Evolutionary conservation across 2,888 invertebrate species (phyloP), one percentile per base, ranked within the genome.

Genomic region (Aricia artaxerxes): DNA sequence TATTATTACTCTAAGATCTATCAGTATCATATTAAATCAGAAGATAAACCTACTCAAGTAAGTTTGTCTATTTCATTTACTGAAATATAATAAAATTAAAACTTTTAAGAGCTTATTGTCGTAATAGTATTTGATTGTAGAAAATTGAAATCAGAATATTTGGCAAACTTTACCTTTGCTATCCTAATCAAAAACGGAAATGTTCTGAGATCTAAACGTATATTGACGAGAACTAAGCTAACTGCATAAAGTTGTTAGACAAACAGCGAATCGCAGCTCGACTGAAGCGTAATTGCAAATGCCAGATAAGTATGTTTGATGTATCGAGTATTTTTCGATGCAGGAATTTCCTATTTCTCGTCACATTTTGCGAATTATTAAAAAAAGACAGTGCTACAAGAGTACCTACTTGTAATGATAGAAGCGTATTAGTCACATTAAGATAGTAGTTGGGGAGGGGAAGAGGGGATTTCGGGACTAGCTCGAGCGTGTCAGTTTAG

Each of bases 251-350:
- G 73, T 44, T 44, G 73, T 73, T 40, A 73, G 73, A 78, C 80
- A 80, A 82, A 81, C 79, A 81, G 78, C 77, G 73, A 72, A 80
- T 80, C 78, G 80, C 76, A 78, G 78, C 75, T 78, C 80, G 60
- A 79, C 80, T 80, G 78, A 80, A 81, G 81, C 77, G 77, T 78
- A 78, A 79, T 81, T 77, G 81, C 82, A 80, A 82, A 80, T 81
- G 79, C 81, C 79, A 80, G 78, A 81, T 81, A 82, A 82, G 80
- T 82, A 79, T 79, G 78, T 80, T 80, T 72, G 79, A 80, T 80
- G 79, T 75, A 78, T 78, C 16, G 69, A 69, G 35, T 13, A 69
- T 69, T 69, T 69, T 69, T 69, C 57, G 35, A 69, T 35, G 35
- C 13, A 38, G 35, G 16, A 69, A 35, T 69, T 38, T 69, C 31